phyloP scores from a whole-genome alignment of 2,797 vertebrate genomes.

The Anas capensis region DNA sequence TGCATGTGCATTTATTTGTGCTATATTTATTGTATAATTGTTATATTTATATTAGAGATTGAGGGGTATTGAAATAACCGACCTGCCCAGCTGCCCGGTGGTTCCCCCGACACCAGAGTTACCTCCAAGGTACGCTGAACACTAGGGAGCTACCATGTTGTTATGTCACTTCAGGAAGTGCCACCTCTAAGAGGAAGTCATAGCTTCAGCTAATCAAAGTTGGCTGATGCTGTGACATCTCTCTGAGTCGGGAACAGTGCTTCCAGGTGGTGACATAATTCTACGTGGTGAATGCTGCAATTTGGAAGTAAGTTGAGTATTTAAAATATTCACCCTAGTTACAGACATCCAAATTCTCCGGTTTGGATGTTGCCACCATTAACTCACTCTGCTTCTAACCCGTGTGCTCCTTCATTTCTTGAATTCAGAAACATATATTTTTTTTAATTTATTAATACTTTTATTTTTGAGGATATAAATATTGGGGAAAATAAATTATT shows the following conservation, averaged over 20 bases:
- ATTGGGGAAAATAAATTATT: slow-evolving; percentile 13
- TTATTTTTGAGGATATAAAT: slow-evolving; percentile 24
- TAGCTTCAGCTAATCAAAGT: slow-evolving; percentile 64
- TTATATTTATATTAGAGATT: slow-evolving; percentile 87
- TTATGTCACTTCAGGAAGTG: slow-evolving; percentile 74
- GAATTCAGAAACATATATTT: not conserved
- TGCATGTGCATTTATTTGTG: slow-evolving; percentile 74
- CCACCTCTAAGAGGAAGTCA: slow-evolving; percentile 62
- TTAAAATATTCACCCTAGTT: slow-evolving; percentile 76
- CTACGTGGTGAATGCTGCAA: slow-evolving; percentile 54
- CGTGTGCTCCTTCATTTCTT: slow-evolving; percentile 63
- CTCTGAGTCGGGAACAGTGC: slow-evolving; percentile 50
- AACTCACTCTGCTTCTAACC: slow-evolving; percentile 60
- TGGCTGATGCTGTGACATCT: slow-evolving; percentile 61
- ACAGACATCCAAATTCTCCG: slow-evolving; percentile 74
- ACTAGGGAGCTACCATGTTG: slow-evolving; percentile 78
- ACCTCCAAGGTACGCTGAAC: slow-evolving; percentile 84
- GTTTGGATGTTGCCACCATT: slow-evolving; percentile 71
- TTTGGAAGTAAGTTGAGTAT: slow-evolving; percentile 73
- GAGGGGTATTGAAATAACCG: slow-evolving; percentile 87
- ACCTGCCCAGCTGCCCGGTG: slow-evolving; percentile 86
- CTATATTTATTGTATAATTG: slow-evolving; percentile 84
- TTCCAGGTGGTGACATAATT: slow-evolving; percentile 69
- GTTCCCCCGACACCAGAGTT: slow-evolving; percentile 85
- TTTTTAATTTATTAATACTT: slow-evolving; percentile 7